Percentiles rank a stretch among this genome's conserved stretches.
Evolutionary conservation across 30 jellyfish, hydroid and myxozoan genomes (phyloP).

Genomic region (Hydra vulgaris): DNA sequence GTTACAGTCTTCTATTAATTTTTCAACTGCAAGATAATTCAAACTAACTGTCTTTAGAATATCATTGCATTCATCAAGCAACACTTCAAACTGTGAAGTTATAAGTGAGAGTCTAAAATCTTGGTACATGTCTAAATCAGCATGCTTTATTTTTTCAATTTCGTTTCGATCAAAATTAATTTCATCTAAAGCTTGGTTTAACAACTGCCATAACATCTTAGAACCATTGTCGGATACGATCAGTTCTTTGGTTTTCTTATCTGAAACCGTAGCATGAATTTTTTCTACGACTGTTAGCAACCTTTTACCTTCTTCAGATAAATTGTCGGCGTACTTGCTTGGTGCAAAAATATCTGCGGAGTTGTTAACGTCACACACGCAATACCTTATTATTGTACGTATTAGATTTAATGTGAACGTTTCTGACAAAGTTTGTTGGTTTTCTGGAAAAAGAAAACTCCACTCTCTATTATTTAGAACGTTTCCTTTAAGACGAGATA

Average conservation of each 20-base stretch:
- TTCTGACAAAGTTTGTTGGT: conserved; percentile 19
- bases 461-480: conserved; percentile 6
- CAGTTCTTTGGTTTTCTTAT: conserved; percentile 10
- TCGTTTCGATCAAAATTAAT: conserved; percentile 1
- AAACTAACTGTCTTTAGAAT: conserved; percentile 1
- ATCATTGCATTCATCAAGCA: conserved; percentile 15
- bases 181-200: neutral
- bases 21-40: conserved; percentile 15
- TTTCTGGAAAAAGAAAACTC: conserved; percentile 4
- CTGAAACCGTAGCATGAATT: neutral
- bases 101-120: conserved; percentile 15
- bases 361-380: neutral
- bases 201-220: neutral
- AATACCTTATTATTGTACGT: conserved; percentile 6
- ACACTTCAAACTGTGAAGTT: neutral
- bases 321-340: neutral
- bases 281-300: conserved; percentile 4
- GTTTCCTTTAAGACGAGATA: neutral
- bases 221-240: conserved; percentile 11
- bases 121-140: conserved; percentile 9
- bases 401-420: conserved; percentile 2
- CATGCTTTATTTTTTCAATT: neutral
- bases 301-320: neutral
- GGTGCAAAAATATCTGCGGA: neutral
- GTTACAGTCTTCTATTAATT: neutral